These are phyloP conservation scores for rat (Rattus norvegicus) DNA, from an alignment of 2,113 vertebrate genomes.

Conservation along the genomic window GRCr8 NC_086025.1:133624001-133624500, in stretches of 20 bases:
- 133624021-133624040: not conserved
- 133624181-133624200: not conserved
- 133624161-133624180: not conserved
- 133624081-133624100: not conserved
- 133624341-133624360: not conserved
- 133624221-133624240: not conserved
- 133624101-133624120: not conserved
- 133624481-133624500: not conserved
- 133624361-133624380: not conserved
- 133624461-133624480: not conserved
- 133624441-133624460: not conserved
- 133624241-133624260: not conserved
- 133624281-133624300: not conserved
- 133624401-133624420: not conserved
- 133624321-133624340: not conserved
- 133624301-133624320: not conserved
- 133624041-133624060: not conserved
- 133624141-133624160: not conserved
- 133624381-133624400: not conserved
- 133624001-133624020: not conserved
- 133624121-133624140: not conserved
- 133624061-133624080: not conserved
- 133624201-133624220: not conserved
- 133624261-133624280: not conserved
- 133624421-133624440: not conserved